phyloP scores from a whole-genome alignment of 2,888 invertebrate species.

The Noctuana brunneofusca region DNA sequence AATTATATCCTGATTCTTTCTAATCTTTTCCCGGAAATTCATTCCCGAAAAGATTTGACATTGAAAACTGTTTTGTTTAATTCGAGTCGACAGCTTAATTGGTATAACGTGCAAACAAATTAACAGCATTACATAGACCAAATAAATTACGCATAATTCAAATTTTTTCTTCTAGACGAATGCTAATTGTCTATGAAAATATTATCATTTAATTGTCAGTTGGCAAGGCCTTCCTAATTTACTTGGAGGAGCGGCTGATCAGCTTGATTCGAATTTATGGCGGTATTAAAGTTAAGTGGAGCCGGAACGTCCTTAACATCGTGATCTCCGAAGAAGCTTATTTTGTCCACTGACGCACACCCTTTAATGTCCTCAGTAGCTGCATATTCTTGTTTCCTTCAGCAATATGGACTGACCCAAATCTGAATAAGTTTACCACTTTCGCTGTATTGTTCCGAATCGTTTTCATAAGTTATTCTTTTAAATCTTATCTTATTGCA shows the following conservation, averaged over 20 bases:
- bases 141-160: conserved; percentile 23
- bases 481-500: too few relatives aligned
- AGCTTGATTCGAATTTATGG: conserved; percentile 57
- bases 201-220: conserved; percentile 23
- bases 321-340: conserved; percentile 21
- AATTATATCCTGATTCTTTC: neutral
- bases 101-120: conserved; percentile 13
- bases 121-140: conserved; percentile 1
- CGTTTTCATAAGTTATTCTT: too few relatives aligned
- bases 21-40: neutral
- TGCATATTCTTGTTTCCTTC: conserved; percentile 21
- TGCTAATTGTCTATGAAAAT: conserved; percentile 24
- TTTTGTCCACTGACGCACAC: conserved; percentile 27
- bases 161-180: conserved; percentile 7
- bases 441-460: neutral
- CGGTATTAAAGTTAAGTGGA: conserved; percentile 49
- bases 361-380: conserved; percentile 16
- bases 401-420: conserved; percentile 9
- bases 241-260: conserved; percentile 39
- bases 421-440: neutral
- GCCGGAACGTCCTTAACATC: conserved; percentile 48
- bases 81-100: conserved; percentile 8
- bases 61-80: conserved; percentile 6
- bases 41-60: conserved; percentile 1
- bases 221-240: conserved; percentile 25